A percentile compares a stretch with the other conserved stretches of the same genome.
These are phyloP conservation scores for Alfaro cultratus DNA, from an alignment of 2,797 vertebrate genomes.

Conservation along the genomic window DNA sequence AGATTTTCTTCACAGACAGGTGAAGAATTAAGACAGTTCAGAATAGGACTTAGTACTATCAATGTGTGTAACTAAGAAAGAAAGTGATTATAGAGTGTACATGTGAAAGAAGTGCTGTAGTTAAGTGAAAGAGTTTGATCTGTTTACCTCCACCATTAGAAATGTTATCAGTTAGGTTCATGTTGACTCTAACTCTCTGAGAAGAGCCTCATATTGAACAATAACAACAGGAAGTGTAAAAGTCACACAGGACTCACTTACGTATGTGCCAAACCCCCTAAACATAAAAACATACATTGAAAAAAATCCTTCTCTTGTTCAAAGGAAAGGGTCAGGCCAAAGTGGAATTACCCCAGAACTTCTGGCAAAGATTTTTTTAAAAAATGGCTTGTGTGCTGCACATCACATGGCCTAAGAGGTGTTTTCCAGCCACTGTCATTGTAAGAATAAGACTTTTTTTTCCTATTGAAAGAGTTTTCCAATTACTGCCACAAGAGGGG, in stretches of 20 bases:
- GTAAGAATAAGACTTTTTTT: conserved; percentile 16
- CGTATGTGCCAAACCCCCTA: conserved; percentile 4
- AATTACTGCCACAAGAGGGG: conserved; percentile 72
- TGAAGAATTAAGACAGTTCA: background rate
- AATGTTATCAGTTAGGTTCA: background rate
- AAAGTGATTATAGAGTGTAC: background rate
- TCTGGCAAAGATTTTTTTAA: conserved; percentile 9
- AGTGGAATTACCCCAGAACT: conserved; percentile 67
- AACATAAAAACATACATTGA: conserved; percentile 9
- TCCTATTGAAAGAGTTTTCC: conserved; percentile 45
- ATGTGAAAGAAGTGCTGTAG: background rate
- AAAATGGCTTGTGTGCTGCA: conserved; percentile 11
- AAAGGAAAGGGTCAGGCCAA: conserved; percentile 19
- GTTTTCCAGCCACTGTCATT: conserved; percentile 67
- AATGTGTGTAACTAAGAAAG: background rate
- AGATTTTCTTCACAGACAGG: background rate
- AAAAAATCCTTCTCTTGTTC: conserved; percentile 21
- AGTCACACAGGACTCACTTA: conserved; percentile 15
- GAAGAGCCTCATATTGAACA: background rate
- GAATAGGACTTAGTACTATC: background rate
- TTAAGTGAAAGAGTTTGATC: background rate
- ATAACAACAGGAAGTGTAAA: conserved; percentile 9
- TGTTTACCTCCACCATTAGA: conserved; percentile 3
- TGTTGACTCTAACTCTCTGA: background rate
- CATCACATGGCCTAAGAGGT: conserved; percentile 60